These are phyloP conservation scores for Notothenia coriiceps DNA, from an alignment of 2,113 vertebrate species.

Conservation along the genomic window DNA sequence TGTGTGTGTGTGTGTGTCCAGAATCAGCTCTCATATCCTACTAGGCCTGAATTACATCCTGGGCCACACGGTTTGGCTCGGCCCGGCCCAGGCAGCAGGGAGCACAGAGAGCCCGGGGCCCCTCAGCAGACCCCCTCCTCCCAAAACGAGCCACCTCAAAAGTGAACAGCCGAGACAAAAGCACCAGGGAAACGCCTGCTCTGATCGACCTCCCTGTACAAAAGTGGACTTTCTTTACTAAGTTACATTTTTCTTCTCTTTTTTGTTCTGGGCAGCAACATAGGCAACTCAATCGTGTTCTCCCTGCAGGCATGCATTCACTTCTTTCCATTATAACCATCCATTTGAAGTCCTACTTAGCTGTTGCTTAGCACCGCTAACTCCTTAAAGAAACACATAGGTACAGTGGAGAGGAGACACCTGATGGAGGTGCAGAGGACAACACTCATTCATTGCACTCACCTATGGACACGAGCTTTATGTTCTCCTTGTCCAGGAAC, in stretches of 20 bases:
- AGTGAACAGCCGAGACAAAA: conserved; percentile 51
- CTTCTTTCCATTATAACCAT: not conserved
- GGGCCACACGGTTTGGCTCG: conserved; percentile 43
- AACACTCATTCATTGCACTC: conserved; percentile 67
- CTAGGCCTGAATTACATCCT: conserved; percentile 54
- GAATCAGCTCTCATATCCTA: conserved; percentile 27
- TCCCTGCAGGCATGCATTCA: not conserved
- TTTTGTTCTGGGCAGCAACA: not conserved
- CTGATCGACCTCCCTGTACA: not conserved
- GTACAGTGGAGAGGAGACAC: conserved; percentile 3
- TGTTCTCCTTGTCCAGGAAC: conserved; percentile 90
- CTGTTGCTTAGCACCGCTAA: not conserved
- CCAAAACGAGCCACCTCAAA: conserved; percentile 43
- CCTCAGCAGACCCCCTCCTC: conserved; percentile 36
- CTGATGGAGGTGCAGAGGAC: not conserved
- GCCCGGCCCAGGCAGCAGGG: conserved; percentile 17
- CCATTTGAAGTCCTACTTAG: not conserved
- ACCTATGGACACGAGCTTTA: conserved; percentile 92
- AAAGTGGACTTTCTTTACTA: not conserved
- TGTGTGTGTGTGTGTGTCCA: conserved; percentile 19
- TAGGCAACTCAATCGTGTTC: not conserved
- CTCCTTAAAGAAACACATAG: not conserved
- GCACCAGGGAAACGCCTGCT: conserved; percentile 44
- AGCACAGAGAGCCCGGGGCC: conserved; percentile 16
- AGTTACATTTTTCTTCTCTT: not conserved